Conservation (phyloP, 2,113 vertebrate species). For the Atrichornis clamosus region DNA sequence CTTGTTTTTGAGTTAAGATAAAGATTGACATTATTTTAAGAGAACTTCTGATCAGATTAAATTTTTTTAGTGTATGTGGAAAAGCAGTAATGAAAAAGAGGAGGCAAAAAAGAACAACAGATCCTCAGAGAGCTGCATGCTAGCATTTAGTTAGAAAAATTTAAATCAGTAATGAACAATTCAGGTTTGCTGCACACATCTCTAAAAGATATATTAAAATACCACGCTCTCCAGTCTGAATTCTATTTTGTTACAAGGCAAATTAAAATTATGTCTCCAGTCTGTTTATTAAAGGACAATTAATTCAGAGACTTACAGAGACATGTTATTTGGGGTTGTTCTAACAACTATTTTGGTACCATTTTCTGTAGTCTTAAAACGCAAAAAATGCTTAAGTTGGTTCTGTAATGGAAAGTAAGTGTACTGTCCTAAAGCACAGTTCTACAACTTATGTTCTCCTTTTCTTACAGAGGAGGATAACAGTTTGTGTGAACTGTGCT, state of each 20-base stretch:
- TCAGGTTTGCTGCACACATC: background rate
- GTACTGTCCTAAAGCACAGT: background rate
- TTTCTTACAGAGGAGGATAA: background rate
- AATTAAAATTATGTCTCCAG: background rate
- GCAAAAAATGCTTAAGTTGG: background rate
- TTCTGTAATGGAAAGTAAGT: background rate
- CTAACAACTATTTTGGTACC: background rate
- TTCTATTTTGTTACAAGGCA: background rate
- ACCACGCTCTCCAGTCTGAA: background rate
- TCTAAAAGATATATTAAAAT: background rate
- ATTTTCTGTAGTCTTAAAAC: background rate
- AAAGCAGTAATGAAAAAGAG: background rate
- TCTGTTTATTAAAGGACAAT: background rate
- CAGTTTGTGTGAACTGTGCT: conserved; percentile 13
- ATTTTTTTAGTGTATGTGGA: background rate
- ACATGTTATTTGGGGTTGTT: background rate
- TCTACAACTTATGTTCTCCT: background rate
- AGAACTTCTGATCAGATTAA: background rate
- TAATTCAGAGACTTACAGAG: background rate
- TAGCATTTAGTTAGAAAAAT: conserved; percentile 13
- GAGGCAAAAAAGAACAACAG: conserved; percentile 8
- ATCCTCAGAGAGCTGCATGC: background rate
- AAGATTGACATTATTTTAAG: background rate
- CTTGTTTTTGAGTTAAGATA: background rate
- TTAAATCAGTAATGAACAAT: conserved; percentile 35